Base-by-base conservation (phyloP, 2,888 invertebrate genomes). In the Chromoteleia sp. region DNA sequence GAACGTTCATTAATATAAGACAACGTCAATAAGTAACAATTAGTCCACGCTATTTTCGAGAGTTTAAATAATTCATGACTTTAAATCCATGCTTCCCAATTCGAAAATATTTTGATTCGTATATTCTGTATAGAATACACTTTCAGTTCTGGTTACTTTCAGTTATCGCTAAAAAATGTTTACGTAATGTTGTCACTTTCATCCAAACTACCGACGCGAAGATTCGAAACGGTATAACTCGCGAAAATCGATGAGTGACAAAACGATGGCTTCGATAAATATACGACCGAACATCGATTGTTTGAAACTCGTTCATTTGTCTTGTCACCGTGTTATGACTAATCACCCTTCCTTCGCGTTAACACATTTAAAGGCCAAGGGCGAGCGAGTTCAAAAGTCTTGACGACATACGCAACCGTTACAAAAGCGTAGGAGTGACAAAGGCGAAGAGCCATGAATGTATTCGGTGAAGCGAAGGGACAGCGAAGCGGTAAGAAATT, bases 391-490 rank as follows among this genome's bases (percentile, higher is more conserved):
- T 73, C 33, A 61, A 73, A 73, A 61, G 61, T 73, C 63, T 61
- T 73, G 25, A 33, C 43, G 52, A 73, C 73, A 54, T 61, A 63
- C 59, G 59, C 41, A 39, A 61, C 48, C 39, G 41, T 61, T 29
- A 61, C 63, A 73, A 73, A 63, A 45, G 63, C 73, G 61, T 61
- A 63, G 63, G 73, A 73, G 63, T 73, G 63, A 73, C 73, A 63
- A 73, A 73, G 73, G 73, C 54, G 33, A 54, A 54, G 63, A 43
- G 73, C 43, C 59, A 71, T 52, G 30, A 73, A 73, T 61, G 63
- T 43, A 63, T 54, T 63, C 73, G 61, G 14, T 54, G 41, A 33
- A 63, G 52, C 61, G 54, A 33, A 73, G 39, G 59, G 61, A 52
- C 41, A 41, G 33, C 10, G 41, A 1, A 17, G 29, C 41, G 19